Evolutionary conservation across 2,797 vertebrate genomes (phyloP).

Genomic region (Danionella dracula): DNA sequence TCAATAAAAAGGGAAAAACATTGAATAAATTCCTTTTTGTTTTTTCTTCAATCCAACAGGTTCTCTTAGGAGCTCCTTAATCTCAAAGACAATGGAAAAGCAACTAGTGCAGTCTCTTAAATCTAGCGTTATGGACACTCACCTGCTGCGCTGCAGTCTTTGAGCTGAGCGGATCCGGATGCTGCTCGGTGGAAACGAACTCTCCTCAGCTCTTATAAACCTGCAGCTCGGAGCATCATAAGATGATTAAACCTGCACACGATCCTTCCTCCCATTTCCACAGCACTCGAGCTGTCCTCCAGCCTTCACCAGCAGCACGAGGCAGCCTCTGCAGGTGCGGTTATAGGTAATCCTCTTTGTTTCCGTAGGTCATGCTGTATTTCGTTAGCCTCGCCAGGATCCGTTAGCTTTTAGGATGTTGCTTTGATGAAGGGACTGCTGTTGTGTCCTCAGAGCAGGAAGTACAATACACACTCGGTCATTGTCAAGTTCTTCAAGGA

Average conservation of each 20-base stretch:
- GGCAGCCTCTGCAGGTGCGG: not conserved
- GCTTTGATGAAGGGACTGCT: no score
- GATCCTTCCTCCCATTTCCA: conserved; percentile 2
- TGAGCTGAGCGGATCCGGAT: not conserved
- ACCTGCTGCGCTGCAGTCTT: not conserved
- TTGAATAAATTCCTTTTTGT: no score
- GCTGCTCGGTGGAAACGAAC: not conserved
- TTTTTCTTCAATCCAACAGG: no score
- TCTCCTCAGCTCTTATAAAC: not conserved
- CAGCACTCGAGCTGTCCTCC: not conserved
- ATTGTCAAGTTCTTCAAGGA: no score
- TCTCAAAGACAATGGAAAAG: no score
- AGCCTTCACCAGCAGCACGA: not conserved
- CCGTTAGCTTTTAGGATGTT: no score
- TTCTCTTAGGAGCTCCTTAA: no score
- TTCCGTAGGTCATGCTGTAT: not conserved
- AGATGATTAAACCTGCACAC: conserved; percentile 12
- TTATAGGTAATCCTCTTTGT: not conserved
- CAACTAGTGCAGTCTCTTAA: no score
- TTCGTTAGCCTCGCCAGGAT: not conserved
- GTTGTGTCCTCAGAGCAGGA: no score
- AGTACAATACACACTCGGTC: no score
- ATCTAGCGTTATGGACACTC: no score
- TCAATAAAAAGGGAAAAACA: no score
- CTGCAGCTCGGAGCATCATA: not conserved